Base-by-base conservation (phyloP, 1,140 invertebrate genomes). In the Drosophila azteca region DNA sequence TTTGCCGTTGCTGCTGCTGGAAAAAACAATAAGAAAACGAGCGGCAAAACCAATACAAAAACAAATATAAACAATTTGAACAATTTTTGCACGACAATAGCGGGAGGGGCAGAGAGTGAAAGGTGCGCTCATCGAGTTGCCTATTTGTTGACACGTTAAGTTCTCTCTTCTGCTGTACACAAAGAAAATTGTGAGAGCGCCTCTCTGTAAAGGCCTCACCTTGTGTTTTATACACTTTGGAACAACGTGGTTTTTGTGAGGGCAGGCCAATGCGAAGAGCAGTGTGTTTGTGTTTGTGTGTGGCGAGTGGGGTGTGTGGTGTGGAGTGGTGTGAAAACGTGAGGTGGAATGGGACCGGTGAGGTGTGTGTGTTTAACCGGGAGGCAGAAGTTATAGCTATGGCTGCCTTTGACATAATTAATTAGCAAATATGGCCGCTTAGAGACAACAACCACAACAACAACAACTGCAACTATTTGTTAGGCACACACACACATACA, bases 341-440 rank as follows among this genome's bases (percentile, higher is more conserved):
- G 35, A 39, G 35, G 35, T 39, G 35, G 35, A 39, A 39, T 39
- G 35, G 11, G 11, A 13, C 13, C 35, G 1, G 35, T 13, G 11
- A 13, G 35, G 2, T 35, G 35, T 35, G 9, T 39, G 35, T 39
- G 11, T 11, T 39, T 13, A 39, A 13, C 35, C 35, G 35, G 11
- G 11, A 11, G 11, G 35, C 17, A 11, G 35, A 39, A 39, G 35
- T 13, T 39, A 39, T 39, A 3, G 35, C 35, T 39, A 39, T 39
- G 35, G 41, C 55, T 75, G 63, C 45, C 59, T 74, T 60, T 68
- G 65, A 51, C 65, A 78, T 70, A 83, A 82, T 74, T 79, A 83
- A 83, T 84, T 79, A 79, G 79, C 69, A 65, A 82, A 70, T 60
- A 67, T 62, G 71, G 44, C 61, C 17, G 26, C 52, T 35, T 70